Percentiles rank a stretch among this genome's conserved stretches.
phyloP scores from a whole-genome alignment of 2,113 vertebrate species.

The Chaenogobius annularis region DNA sequence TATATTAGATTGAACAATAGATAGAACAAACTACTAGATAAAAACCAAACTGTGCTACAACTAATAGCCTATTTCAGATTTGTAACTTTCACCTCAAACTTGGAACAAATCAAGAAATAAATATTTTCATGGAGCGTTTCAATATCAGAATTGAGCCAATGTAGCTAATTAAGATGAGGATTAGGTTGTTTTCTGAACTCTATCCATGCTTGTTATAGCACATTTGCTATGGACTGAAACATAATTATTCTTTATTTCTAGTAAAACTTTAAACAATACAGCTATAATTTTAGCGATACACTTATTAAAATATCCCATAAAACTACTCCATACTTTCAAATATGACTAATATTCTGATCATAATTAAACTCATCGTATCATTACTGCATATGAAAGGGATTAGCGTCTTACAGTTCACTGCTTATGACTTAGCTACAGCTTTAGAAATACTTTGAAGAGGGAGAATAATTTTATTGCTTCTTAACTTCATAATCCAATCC shows the following conservation, averaged over 20 bases:
- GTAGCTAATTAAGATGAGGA: not conserved
- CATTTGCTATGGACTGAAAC: not conserved
- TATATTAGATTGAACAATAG: too few relatives aligned
- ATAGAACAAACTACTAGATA: too few relatives aligned
- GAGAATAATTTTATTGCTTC: not conserved
- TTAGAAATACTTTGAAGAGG: constrained; percentile 7
- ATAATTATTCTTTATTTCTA: not conserved
- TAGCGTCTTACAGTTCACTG: not conserved
- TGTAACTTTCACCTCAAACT: not conserved
- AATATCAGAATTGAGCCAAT: not conserved
- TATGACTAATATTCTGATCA: not conserved
- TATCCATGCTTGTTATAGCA: not conserved
- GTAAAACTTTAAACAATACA: not conserved
- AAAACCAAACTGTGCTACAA: not conserved
- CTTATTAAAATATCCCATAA: constrained; percentile 1
- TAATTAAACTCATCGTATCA: not conserved
- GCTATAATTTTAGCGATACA: not conserved
- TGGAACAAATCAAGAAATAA: not conserved
- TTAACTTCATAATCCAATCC: constrained; percentile 8
- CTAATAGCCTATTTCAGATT: not conserved
- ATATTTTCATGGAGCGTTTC: not conserved
- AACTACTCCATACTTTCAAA: not conserved
- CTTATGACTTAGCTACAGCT: not conserved
- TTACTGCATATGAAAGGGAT: not conserved
- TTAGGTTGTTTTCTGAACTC: not conserved